Evolutionary conservation across 2,888 invertebrate genomes (phyloP).

Genomic region (Hemistola chrysoprasaria): DNA sequence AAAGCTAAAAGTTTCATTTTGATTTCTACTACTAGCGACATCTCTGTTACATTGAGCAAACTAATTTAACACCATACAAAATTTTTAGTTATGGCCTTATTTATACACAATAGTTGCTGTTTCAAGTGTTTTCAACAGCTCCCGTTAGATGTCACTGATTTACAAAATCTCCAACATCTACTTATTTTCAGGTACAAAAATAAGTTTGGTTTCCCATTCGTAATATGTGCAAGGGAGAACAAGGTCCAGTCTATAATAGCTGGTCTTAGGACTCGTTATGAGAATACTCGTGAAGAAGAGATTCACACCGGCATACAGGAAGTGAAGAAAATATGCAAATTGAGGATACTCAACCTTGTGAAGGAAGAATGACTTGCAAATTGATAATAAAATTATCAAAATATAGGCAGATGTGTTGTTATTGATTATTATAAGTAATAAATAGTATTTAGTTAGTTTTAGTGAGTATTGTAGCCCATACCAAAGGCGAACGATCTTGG

Average conservation of each 20-base stretch:
- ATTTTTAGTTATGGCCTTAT: too few species aligned
- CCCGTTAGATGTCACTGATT: too few species aligned
- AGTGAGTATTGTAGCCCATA: too few species aligned
- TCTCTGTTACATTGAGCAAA: slow-evolving; percentile 19
- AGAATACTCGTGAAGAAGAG: slow-evolving; percentile 79
- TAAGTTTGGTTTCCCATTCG: slow-evolving; percentile 86
- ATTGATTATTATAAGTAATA: too few species aligned
- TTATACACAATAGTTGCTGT: too few species aligned
- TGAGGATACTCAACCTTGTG: slow-evolving; percentile 81
- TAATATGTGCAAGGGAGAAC: slow-evolving; percentile 85
- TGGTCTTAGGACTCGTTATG: slow-evolving; percentile 76
- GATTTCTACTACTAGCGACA: slow-evolving; percentile 27
- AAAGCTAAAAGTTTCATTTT: background rate
- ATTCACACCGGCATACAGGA: slow-evolving; percentile 82
- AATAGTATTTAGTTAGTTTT: too few species aligned
- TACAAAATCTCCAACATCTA: too few species aligned
- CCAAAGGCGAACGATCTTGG: too few species aligned
- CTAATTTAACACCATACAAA: slow-evolving; percentile 5
- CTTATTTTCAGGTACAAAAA: slow-evolving; percentile 80
- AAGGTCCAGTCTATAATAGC: slow-evolving; percentile 82
- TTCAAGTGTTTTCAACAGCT: too few species aligned
- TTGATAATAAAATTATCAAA: too few species aligned
- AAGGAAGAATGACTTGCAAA: slow-evolving; percentile 33
- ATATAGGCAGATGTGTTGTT: too few species aligned
- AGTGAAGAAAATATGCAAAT: slow-evolving; percentile 86